A percentile compares a stretch with the other conserved stretches of the same genome.
Conservation (phyloP, 2,797 vertebrate species). For the Schizothorax lantsangensis region DNA sequence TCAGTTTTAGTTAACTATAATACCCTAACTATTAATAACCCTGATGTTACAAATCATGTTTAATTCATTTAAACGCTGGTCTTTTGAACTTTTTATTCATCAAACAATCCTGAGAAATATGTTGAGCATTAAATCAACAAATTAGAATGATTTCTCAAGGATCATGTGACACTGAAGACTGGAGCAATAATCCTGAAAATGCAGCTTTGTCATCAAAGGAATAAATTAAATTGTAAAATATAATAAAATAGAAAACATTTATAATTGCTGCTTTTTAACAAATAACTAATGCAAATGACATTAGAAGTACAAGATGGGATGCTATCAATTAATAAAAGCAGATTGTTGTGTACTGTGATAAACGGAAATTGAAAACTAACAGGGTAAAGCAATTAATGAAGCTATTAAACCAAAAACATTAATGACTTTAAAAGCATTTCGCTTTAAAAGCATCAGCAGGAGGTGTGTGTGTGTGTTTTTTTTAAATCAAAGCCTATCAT, state of each 20-base stretch:
- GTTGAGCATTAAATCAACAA: neutral
- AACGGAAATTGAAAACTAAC: constrained; percentile 4
- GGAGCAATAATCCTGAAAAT: neutral
- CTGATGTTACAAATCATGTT: neutral
- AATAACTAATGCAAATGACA: neutral
- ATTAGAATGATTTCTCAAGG: neutral
- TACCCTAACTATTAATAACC: neutral
- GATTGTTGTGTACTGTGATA: neutral
- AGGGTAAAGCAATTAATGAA: constrained; percentile 25
- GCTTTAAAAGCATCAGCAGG: neutral
- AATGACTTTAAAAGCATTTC: neutral
- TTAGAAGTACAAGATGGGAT: neutral
- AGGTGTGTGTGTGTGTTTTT: neutral
- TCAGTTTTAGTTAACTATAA: neutral
- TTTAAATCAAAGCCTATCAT: neutral
- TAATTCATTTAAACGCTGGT: neutral
- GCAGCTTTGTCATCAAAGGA: too few relatives aligned
- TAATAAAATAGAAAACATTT: neutral
- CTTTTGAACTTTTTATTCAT: neutral
- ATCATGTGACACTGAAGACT: neutral
- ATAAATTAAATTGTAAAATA: neutral
- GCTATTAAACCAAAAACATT: constrained; percentile 4
- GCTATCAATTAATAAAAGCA: constrained; percentile 13
- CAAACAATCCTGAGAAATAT: neutral
- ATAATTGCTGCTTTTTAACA: neutral